Evolutionary conservation across 2,888 invertebrate species (phyloP), one percentile per base, ranked within the genome.

Genomic region (Caenorhabditis imperialis): DNA sequence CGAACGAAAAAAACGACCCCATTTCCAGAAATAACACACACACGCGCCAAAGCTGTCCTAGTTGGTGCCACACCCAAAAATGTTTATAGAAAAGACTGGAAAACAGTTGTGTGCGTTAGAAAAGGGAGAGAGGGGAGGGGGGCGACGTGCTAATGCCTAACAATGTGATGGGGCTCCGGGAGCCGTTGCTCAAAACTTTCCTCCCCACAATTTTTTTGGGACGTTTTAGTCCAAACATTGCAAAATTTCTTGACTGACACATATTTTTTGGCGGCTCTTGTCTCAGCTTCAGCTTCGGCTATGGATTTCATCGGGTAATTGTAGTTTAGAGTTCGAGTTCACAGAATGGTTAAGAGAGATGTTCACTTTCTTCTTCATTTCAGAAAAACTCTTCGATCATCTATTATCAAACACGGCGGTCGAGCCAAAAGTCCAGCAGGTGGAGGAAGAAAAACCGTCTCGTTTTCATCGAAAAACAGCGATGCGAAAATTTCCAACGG

Each of bases 401-500:
- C 89, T 72, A 84, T 89, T 47, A 88, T 88, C 71, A 88, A 88
- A 74, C 86, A 85, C 50, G 81, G 77, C n/a, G 75, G 83, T 35
- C 81, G 85, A 55, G 63, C 69, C 30, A 84, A 86, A 63, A 84
- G 83, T 54, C 85, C 88, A 14, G 84, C 87, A 33, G 85, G 88
- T 48, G 88, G 61, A 89, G 85, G 90, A 89, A 82, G 73, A 2
- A 76, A 75, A 44, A 78, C 78, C 1, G 75, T 75, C 3, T 73
- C 75, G 12, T 78, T 77, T 58, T 75, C 79, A 2, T 85, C 85
- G 23, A 78, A 77, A 58, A 85, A 82, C 40, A 75, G 60, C 37
- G 91, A 91, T 76, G 89, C 90, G 75, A 90, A 90, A 80, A 90
- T 91, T 58, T 89, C 90, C 44, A 91, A 90, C 85, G 91, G 91